Evolutionary conservation across 1,140 invertebrate species (phyloP).

Genomic region (Helicoverpa armigera): DNA sequence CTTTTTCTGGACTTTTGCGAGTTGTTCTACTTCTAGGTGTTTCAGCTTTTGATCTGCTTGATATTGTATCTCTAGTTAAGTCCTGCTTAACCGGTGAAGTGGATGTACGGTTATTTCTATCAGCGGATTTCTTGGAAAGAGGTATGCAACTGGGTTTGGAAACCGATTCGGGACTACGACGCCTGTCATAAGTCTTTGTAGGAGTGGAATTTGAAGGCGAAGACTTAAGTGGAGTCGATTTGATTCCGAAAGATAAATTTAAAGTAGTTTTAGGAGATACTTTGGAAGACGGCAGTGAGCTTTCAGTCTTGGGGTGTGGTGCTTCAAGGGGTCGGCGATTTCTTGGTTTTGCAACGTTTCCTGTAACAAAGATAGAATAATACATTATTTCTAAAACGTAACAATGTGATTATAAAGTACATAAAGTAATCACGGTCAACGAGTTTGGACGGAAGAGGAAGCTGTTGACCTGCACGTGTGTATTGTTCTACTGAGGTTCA

Average conservation of each 20-base stretch:
- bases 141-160: constrained; percentile 81
- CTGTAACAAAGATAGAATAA: constrained; percentile 77
- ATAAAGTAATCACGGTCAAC: constrained; percentile 34
- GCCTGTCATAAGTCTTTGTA: constrained; percentile 71
- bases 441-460: constrained; percentile 68
- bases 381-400: constrained; percentile 6
- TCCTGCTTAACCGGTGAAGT: constrained; percentile 77
- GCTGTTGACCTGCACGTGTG: constrained; percentile 67
- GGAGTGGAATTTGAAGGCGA: constrained; percentile 58
- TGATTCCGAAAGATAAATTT: constrained; percentile 77
- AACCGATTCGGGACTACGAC: constrained; percentile 71
- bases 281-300: constrained; percentile 81
- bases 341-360: constrained; percentile 72
- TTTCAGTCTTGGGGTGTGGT: constrained; percentile 78
- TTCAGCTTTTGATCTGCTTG: constrained; percentile 75
- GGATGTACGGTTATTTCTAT: constrained; percentile 69
- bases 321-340: constrained; percentile 77
- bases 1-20: constrained; percentile 78
- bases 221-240: constrained; percentile 68
- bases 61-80: constrained; percentile 63
- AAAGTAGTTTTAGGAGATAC: constrained; percentile 76
- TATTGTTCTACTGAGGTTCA: constrained; percentile 79
- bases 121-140: constrained; percentile 75
- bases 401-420: constrained; percentile 9
- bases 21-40: constrained; percentile 64